Evolutionary conservation across 2,888 invertebrate species (phyloP).

Genomic region (Agrotis clavis): DNA sequence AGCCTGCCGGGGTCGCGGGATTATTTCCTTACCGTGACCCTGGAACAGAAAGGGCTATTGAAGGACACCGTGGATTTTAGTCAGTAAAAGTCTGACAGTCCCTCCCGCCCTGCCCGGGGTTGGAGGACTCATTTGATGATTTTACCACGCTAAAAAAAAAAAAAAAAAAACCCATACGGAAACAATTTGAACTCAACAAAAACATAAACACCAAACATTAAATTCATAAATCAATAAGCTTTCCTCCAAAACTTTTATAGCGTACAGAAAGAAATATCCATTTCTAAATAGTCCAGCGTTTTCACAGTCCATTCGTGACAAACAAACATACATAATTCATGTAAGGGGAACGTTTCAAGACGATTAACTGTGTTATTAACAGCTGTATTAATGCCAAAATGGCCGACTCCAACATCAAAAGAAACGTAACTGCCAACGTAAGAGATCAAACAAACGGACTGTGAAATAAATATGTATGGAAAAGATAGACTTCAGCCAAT

Average conservation of each 20-base stretch:
- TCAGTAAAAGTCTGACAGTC: too few relatives aligned
- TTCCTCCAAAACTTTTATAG: constrained; percentile 41
- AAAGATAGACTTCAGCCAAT: constrained; percentile 17
- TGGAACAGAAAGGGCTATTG: too few relatives aligned
- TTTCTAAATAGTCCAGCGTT: constrained; percentile 52
- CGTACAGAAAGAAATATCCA: constrained; percentile 44
- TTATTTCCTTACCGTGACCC: too few relatives aligned
- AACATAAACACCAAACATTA: constrained; percentile 19
- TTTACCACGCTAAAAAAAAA: too few relatives aligned
- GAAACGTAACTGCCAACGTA: constrained; percentile 39
- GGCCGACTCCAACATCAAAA: constrained; percentile 59
- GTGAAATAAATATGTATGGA: constrained; percentile 47
- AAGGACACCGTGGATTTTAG: too few relatives aligned
- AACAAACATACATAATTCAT: constrained; percentile 63
- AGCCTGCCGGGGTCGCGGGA: too few relatives aligned
- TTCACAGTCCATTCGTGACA: constrained; percentile 61
- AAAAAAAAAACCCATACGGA: constrained; percentile 18
- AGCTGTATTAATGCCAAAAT: constrained; percentile 58
- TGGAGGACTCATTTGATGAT: too few relatives aligned
- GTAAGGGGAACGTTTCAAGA: constrained; percentile 53
- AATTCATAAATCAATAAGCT: constrained; percentile 27
- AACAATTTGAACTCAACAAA: constrained; percentile 22
- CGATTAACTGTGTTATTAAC: constrained; percentile 64
- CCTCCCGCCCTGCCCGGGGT: too few relatives aligned
- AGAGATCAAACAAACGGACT: constrained; percentile 56